Base-by-base conservation (phyloP, 1,140 invertebrate genomes). In the Telenomus remus region DNA sequence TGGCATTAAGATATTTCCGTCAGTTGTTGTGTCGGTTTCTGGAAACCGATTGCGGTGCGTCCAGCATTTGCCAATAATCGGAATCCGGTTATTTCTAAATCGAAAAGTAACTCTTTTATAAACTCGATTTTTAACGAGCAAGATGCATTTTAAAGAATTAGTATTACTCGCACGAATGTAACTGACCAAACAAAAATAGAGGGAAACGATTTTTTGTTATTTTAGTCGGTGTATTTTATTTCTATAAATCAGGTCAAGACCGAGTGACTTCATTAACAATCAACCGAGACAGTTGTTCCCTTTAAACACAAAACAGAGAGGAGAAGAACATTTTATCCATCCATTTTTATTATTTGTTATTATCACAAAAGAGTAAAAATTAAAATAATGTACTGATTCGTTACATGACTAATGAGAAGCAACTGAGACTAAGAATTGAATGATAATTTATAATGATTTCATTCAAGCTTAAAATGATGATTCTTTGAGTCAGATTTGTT, bases 21-120 rank as follows among this genome's bases (percentile, higher is more conserved):
- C 63, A 49, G 27, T 27, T 83, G 7, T 79, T 86, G 46, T 86
- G 84, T 66, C 51, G 9, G 53, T 55, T 55, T 81, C 60, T 53
- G 75, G n/a, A 4, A 39, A 10, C 35, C 0, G 12, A 34, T 42
- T 86, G 85, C 64, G 39, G 63, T 34, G 66, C 7, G 3, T 34
- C 48, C 9, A 37, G 7, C 2, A 39, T 53, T 16, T 53, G 57
- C 49, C 37, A 9, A 39, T 27, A 27, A 27, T 6, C 19, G 19
- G 19, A 27, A 3, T 27, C 19, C 19, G 6, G 19, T 6, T 27
- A 27, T 27, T 27, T 27, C 19, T 6, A 27, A 27, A 27, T 27
- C 19, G 2, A 27, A 27, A 3, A 27, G 19, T 1, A 27, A 27
- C 19, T 27, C 6, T 27, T 27, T 27, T 27, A 27, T 27, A 3